Evolutionary conservation across 1,140 invertebrate genomes (phyloP).

Genomic region (Cheumatopsyche charites): DNA sequence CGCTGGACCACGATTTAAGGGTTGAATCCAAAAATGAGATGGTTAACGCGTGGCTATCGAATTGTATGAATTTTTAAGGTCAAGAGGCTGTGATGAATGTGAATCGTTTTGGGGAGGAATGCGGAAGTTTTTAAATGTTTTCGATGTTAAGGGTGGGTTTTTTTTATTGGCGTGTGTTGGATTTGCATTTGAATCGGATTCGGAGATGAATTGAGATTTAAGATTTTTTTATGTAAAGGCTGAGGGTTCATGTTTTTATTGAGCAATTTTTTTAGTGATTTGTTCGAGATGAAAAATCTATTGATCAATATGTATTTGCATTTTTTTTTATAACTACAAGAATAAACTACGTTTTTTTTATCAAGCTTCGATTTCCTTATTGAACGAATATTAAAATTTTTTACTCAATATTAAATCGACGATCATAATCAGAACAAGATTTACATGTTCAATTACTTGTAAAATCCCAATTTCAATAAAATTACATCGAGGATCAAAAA

Average conservation of each 20-base stretch:
- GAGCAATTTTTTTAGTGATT: not conserved
- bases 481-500: no score
- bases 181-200: not conserved
- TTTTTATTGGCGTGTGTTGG: not conserved
- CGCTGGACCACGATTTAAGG: not conserved
- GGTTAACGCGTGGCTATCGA: not conserved
- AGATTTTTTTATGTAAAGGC: not conserved
- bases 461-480: no score
- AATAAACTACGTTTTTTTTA: no score
- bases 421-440: no score
- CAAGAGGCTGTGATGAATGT: not conserved
- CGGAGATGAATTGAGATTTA: not conserved
- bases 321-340: no score
- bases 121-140: constrained; percentile 20
- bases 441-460: no score
- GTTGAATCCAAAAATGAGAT: constrained; percentile 1
- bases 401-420: no score
- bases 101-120: constrained; percentile 10
- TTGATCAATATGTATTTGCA: no score
- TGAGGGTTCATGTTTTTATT: not conserved
- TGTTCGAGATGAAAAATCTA: no score
- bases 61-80: constrained; percentile 16
- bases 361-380: no score
- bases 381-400: no score
- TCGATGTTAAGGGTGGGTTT: not conserved